Evolutionary conservation across 2,888 invertebrate genomes (phyloP), one percentile per base, ranked within the genome.

Genomic region (Odontocerum albicorne): DNA sequence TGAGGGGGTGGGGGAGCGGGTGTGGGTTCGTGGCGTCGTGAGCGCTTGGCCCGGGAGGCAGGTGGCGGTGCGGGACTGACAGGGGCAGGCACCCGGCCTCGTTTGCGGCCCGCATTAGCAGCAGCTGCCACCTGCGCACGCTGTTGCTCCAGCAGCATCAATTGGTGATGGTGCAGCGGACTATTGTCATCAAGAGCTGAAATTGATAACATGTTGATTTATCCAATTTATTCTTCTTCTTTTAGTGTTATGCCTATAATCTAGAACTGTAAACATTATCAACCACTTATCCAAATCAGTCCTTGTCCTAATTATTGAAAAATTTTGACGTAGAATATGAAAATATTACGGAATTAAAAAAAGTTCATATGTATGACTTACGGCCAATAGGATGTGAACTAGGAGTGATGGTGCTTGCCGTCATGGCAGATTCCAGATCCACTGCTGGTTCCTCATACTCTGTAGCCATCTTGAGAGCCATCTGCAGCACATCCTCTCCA

Each of bases 401-500:
- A 31, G 86, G 85, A 4, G 90, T 86, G 64, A 90, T 90, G 1
- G 90, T 90, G 62, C 83, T 89, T 0, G 90, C 85, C 0, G 89
- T 87, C 72, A 91, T 82, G 13, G 88, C 88, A 0, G 89, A 87
- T 71, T 93, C 93, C 44, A 93, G 73, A 69, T 93, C 93, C 3
- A 92, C 89, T 1, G 90, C 86, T 19, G 90, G 88, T 65, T 91
- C 91, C 60, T 90, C 90, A 61, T 91, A 84, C 65, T 92, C 92
- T 4, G 88, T 88, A 58, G 90, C 90, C 88, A 90, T 90, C 72
- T 91, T 90, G 1, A 91, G 70, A 2, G 91, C 91, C 85, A 91
- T 90, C 71, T 91, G 90, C 2, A 91, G 72, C 80, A 91, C 87
- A 66, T 91, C 90, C 61, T 91, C 91, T 4, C 89, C 90, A 64